Percentiles rank a stretch among this genome's conserved stretches.
These are phyloP conservation scores for Vidua chalybeata DNA, from an alignment of 2,113 vertebrate genomes.

Conservation along the genomic window DNA sequence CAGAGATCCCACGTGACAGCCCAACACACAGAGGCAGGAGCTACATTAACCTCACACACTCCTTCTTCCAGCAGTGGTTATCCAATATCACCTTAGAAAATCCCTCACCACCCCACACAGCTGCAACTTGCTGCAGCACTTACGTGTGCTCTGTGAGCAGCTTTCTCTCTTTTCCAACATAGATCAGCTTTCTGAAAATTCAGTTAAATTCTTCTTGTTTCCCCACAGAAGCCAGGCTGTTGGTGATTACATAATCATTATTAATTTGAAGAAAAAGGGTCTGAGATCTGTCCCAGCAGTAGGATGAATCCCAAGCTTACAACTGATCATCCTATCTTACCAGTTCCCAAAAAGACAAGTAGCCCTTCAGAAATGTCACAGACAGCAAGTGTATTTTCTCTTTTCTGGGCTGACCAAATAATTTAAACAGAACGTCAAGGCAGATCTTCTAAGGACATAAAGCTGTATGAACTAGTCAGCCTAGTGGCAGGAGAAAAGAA, in stretches of 20 bases:
- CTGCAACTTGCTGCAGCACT: neutral
- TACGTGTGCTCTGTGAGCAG: neutral
- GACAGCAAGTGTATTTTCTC: neutral
- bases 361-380: neutral
- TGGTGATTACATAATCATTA: neutral
- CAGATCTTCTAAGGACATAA: neutral
- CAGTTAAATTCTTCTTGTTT: neutral
- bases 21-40: neutral
- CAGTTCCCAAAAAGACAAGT: neutral
- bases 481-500: neutral
- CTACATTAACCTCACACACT: accelerated
- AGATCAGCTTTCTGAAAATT: neutral
- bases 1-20: neutral
- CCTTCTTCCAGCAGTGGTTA: neutral
- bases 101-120: neutral
- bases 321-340: neutral
- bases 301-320: neutral
- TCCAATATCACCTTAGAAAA: neutral
- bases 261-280: neutral
- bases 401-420: neutral
- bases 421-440: neutral
- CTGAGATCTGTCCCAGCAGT: neutral
- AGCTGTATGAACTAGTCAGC: neutral
- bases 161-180: neutral
- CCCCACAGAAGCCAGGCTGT: neutral